Conservation (phyloP, 2,113 vertebrate genomes). For the Cnemophilus loriae region DNA sequence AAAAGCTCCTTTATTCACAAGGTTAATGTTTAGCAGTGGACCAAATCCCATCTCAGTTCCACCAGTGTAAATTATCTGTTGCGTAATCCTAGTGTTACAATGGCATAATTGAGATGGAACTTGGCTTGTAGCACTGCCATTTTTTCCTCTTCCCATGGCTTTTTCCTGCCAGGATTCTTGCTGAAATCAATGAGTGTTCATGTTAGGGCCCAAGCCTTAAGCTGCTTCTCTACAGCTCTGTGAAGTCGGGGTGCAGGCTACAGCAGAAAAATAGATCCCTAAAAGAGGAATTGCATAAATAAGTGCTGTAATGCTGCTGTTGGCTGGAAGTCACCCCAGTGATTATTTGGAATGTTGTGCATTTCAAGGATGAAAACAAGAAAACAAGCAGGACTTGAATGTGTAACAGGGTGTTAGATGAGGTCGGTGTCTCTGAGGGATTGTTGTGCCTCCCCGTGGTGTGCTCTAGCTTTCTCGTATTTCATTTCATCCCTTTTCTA, state of each 20-base stretch:
- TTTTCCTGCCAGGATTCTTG: neutral
- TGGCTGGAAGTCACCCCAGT: neutral
- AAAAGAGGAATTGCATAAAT: slow-evolving; percentile 10
- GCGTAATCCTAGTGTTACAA: slow-evolving; percentile 18
- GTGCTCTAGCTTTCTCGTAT: neutral
- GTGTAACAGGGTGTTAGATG: neutral
- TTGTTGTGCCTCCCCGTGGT: neutral
- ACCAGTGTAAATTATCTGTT: slow-evolving; percentile 17
- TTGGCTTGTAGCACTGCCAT: neutral
- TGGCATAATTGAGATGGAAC: neutral
- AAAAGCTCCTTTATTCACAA: slow-evolving; percentile 30
- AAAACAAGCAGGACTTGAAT: neutral
- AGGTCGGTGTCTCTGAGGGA: neutral
- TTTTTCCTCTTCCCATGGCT: neutral
- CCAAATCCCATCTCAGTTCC: slow-evolving; percentile 9
- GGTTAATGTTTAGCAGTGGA: slow-evolving; percentile 27
- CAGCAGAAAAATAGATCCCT: neutral
- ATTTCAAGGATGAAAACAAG: slow-evolving; percentile 39
- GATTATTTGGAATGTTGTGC: neutral
- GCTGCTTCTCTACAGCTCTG: neutral
- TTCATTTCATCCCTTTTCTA: neutral
- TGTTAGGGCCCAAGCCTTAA: neutral
- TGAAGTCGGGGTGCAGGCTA: neutral
- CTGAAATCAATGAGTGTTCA: neutral
- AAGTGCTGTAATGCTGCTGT: neutral